Evolutionary conservation across 2,888 invertebrate genomes (phyloP).

Genomic region (Calameuta idolon): DNA sequence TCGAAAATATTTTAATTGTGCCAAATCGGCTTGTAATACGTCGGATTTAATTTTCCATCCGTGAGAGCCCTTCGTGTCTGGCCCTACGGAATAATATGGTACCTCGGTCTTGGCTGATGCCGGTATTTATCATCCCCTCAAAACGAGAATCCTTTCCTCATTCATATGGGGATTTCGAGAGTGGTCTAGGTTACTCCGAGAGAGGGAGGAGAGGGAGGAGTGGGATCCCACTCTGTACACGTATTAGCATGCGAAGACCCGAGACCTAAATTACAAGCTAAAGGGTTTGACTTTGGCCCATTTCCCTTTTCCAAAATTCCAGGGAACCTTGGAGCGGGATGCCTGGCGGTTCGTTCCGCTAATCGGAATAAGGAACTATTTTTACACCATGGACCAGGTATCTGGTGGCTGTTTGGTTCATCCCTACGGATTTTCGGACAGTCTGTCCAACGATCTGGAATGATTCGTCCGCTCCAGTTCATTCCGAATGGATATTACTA

Average conservation of each 20-base stretch:
- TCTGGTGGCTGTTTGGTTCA: not conserved
- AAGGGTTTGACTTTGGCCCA: slow-evolving; percentile 3
- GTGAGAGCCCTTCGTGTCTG: not conserved
- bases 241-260: not conserved
- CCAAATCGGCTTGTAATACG: not conserved
- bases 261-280: slow-evolving; percentile 5
- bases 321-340: not conserved
- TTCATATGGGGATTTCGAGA: slow-evolving; percentile 3
- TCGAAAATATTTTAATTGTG: slow-evolving; percentile 5
- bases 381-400: not conserved
- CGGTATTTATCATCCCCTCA: slow-evolving; percentile 18
- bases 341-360: not conserved
- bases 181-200: not conserved
- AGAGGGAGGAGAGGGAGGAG: not conserved
- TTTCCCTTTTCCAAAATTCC: not conserved
- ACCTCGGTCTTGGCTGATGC: not conserved
- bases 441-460: not conserved
- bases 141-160: slow-evolving; percentile 16
- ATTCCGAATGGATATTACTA: not conserved
- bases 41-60: not conserved
- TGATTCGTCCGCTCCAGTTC: not conserved
- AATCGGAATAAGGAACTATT: not conserved
- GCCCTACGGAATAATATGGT: slow-evolving; percentile 2
- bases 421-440: not conserved
- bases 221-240: not conserved